Base-by-base conservation (phyloP, 2,797 vertebrate genomes). In the Lepilemur septentrionalis region DNA sequence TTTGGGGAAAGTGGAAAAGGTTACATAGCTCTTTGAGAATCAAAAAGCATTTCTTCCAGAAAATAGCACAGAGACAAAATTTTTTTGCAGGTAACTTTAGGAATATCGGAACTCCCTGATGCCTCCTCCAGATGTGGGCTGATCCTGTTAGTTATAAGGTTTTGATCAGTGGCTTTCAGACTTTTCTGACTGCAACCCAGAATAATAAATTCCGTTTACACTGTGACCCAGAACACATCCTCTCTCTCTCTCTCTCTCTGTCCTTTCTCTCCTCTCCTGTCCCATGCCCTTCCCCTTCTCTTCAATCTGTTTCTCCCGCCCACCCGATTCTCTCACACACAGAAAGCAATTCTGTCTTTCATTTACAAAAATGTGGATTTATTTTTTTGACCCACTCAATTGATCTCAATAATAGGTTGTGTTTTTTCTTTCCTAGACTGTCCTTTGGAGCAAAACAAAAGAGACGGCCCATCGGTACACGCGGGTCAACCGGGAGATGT, bases 401-500 rank as follows among this genome's bases (percentile, higher is more conserved):
- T n/a, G 59, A 57, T 43, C 22, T 88, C 46, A 17, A 4, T 52
- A 17, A 50, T 20, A 50, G 72, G 5, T 32, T 43, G 46, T 46
- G 15, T 94, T 83, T 28, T 28, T 97, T 97, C 28, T 93, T 95
- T 95, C 95, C 69, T 94, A 99, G 99, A 97, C 94, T 14, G 94
- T 99, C 28, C 97, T 99, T 5, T 99, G 99, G 99, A 99, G 99
- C 97, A 98, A 97, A 97, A 98, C 98, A 2, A 32, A 41, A 4
- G 91, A 98, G n/a, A 97, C 99, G 0, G 98, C 30, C 2, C 98
- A 98, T 81, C 97, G 97, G 59, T 99, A 98, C 1, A 98, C 98
- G 8, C 72, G 72, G 93, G 92, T 97, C 61, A 93, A 57, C 32
- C 46, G 2, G 38, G 91, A 95, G 8, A 91, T 98, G 72, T 69